phyloP scores from a whole-genome alignment of 2,113 vertebrate species.

The Paedocypris sp. region DNA sequence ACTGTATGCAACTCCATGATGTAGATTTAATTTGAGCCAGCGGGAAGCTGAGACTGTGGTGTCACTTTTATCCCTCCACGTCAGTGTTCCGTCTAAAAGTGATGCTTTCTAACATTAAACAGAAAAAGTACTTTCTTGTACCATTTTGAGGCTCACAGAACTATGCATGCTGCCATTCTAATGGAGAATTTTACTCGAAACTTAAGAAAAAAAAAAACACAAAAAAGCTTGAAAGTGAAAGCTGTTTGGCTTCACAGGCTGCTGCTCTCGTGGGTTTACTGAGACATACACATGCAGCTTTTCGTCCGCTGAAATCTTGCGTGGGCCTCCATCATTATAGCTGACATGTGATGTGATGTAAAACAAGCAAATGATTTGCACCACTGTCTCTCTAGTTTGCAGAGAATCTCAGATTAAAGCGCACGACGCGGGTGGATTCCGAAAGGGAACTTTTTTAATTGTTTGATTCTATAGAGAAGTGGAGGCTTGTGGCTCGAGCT shows the following conservation, averaged over 20 bases:
- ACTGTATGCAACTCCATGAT: not conserved
- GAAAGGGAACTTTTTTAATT: slow-evolving; percentile 36
- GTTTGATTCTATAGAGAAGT: slow-evolving; percentile 27
- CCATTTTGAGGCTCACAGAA: slow-evolving; percentile 31
- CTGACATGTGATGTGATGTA: slow-evolving; percentile 50
- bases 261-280: slow-evolving; percentile 47
- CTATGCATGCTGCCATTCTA: slow-evolving; percentile 43
- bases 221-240: slow-evolving; percentile 39
- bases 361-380: slow-evolving; percentile 52
- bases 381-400: slow-evolving; percentile 30
- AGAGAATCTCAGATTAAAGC: slow-evolving; percentile 42
- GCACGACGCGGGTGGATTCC: slow-evolving; percentile 24
- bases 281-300: slow-evolving; percentile 40
- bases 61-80: slow-evolving; percentile 34
- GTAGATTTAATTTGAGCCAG: not conserved
- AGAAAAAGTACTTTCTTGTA: slow-evolving; percentile 40
- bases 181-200: slow-evolving; percentile 49
- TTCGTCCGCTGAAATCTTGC: slow-evolving; percentile 45
- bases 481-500: not conserved
- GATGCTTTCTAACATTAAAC: slow-evolving; percentile 31
- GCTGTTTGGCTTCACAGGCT: slow-evolving; percentile 51
- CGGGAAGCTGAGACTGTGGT: not conserved
- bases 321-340: slow-evolving; percentile 55
- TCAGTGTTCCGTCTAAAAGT: slow-evolving; percentile 32
- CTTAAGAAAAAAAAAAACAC: slow-evolving; percentile 29